A percentile compares a stretch with the other conserved stretches of the same genome.
These are phyloP conservation scores for Cydia amplana DNA, from an alignment of 1,140 invertebrate species.

Conservation along the genomic window DNA sequence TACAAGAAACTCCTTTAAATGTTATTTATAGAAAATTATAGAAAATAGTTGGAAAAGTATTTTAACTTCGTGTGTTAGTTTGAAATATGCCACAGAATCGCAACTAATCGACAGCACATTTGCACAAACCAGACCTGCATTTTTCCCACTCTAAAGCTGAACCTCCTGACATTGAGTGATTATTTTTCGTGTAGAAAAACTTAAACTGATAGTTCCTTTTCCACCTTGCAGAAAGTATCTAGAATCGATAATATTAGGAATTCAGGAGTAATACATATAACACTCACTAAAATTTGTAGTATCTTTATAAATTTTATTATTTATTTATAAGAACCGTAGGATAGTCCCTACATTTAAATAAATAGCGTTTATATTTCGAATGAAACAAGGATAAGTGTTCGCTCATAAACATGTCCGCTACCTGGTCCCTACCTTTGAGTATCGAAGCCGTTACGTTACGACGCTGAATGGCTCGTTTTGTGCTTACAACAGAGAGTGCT, in stretches of 20 bases:
- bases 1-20: background rate
- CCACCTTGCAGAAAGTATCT: background rate
- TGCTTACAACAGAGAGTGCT: constrained; percentile 37
- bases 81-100: no score
- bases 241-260: background rate
- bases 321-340: background rate
- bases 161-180: no score
- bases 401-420: constrained; percentile 1
- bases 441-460: constrained; percentile 20
- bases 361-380: constrained; percentile 2
- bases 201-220: background rate
- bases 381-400: constrained; percentile 16
- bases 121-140: no score
- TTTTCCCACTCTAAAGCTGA: no score
- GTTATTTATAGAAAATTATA: no score
- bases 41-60: no score
- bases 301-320: no score
- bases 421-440: background rate
- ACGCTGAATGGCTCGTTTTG: constrained; percentile 37
- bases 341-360: background rate
- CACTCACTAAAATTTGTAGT: background rate
- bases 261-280: background rate
- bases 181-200: no score
- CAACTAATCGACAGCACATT: no score
- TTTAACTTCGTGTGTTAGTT: no score